Conservation (phyloP, 2,888 invertebrate species). For the Papilio protenor region DNA sequence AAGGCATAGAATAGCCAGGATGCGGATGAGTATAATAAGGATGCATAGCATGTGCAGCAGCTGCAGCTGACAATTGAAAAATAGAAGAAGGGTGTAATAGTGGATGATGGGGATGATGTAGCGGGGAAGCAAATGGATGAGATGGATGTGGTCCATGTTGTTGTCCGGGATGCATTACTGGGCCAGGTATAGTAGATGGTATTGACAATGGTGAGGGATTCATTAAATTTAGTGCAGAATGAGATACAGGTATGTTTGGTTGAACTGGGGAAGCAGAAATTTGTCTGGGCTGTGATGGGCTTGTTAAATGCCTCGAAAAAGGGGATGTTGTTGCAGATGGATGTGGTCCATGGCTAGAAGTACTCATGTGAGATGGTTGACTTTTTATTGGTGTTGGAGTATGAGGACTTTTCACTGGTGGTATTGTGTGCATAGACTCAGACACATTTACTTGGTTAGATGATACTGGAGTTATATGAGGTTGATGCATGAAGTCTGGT, state of each 20-base stretch:
- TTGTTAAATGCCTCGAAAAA: conserved; percentile 79
- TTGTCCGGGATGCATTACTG: conserved; percentile 90
- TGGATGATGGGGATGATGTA: conserved; percentile 90
- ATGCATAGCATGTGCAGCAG: conserved; percentile 87
- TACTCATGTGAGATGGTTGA: conserved; percentile 74
- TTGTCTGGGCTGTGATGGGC: conserved; percentile 79
- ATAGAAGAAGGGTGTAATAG: conserved; percentile 87
- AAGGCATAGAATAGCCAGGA: conserved; percentile 88
- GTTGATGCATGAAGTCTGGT: conserved; percentile 85
- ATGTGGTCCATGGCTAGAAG: conserved; percentile 70
- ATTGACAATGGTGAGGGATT: conserved; percentile 85
- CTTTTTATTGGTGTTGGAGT: conserved; percentile 82
- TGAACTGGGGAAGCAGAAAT: conserved; percentile 81
- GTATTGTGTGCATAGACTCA: conserved; percentile 78
- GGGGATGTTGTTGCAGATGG: conserved; percentile 79
- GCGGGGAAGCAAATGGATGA: conserved; percentile 87
- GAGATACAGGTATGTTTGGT: conserved; percentile 79
- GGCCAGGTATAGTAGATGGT: conserved; percentile 87
- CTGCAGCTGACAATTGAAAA: conserved; percentile 84
- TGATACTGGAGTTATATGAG: conserved; percentile 80
- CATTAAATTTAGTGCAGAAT: conserved; percentile 86
- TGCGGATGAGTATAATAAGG: conserved; percentile 89
- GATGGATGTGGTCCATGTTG: conserved; percentile 88
- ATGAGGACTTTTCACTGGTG: conserved; percentile 84
- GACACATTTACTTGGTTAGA: conserved; percentile 74